phyloP scores from a whole-genome alignment of 2,888 invertebrate species.

The Xylophagus ater region DNA sequence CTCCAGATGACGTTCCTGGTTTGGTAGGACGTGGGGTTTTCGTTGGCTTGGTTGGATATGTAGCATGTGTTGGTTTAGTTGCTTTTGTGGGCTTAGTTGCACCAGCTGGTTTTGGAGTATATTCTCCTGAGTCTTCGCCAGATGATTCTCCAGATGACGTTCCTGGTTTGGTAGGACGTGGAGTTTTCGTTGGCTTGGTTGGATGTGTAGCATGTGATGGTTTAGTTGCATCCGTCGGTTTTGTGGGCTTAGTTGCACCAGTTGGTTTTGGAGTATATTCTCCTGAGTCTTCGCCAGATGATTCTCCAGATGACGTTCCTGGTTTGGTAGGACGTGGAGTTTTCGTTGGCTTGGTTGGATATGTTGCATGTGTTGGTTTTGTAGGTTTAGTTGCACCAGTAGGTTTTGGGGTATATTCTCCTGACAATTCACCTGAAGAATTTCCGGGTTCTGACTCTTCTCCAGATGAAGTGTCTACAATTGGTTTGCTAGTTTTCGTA shows the following conservation, averaged over 20 bases:
- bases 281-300: no score
- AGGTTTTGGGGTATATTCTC: background rate
- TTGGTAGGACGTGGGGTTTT: background rate
- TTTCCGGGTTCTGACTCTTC: background rate
- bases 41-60: slow-evolving; percentile 4
- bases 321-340: no score
- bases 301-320: no score
- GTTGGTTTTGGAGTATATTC: no score
- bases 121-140: background rate
- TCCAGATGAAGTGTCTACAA: no score
- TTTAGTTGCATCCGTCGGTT: background rate
- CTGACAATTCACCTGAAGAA: background rate
- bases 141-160: background rate
- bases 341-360: no score
- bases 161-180: background rate
- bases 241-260: no score
- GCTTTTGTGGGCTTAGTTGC: background rate
- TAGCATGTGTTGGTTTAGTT: slow-evolving; percentile 1
- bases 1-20: background rate
- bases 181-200: background rate
- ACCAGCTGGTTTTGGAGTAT: background rate
- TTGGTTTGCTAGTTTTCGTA: no score
- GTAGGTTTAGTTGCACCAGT: background rate
- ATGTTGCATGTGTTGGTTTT: no score
- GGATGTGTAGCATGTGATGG: background rate